Percentiles rank a stretch among this genome's conserved stretches.
phyloP scores from a whole-genome alignment of 2,888 invertebrate genomes.

The Lasioglossum zephyrum region DNA sequence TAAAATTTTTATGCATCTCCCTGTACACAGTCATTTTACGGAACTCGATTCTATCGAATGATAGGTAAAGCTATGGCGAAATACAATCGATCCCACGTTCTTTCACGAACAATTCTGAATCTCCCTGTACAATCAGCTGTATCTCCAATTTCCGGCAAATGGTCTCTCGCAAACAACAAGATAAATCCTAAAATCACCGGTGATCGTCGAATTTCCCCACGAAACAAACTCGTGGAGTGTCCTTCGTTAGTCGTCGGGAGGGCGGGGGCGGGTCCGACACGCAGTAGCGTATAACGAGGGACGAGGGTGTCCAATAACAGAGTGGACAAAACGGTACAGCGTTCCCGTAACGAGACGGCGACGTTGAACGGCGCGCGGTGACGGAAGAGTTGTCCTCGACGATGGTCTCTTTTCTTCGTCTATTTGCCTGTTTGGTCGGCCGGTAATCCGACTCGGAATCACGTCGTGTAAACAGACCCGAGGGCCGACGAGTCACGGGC shows the following conservation, averaged over 20 bases:
- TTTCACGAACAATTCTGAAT: not conserved
- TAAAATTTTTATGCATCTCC: not conserved
- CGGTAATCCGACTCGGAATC: constrained; percentile 11
- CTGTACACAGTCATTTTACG: not conserved
- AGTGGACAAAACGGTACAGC: not conserved
- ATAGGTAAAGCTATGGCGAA: not conserved
- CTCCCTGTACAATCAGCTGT: not conserved
- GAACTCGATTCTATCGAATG: too few relatives aligned
- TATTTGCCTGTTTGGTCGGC: constrained; percentile 17
- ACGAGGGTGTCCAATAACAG: not conserved
- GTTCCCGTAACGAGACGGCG: not conserved
- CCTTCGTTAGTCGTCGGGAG: not conserved
- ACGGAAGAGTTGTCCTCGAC: not conserved
- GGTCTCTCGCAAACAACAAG: not conserved
- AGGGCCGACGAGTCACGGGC: not conserved
- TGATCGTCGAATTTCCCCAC: not conserved
- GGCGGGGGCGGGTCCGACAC: not conserved
- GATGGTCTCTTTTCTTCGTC: not conserved
- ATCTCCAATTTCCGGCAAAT: not conserved
- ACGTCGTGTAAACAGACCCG: constrained; percentile 16
- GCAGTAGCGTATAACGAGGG: not conserved
- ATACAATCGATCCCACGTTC: not conserved
- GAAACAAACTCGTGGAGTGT: not conserved
- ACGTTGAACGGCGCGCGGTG: not conserved
- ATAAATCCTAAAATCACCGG: not conserved